phyloP scores from a whole-genome alignment of 2,797 vertebrate species.

The Euthynnus affinis region DNA sequence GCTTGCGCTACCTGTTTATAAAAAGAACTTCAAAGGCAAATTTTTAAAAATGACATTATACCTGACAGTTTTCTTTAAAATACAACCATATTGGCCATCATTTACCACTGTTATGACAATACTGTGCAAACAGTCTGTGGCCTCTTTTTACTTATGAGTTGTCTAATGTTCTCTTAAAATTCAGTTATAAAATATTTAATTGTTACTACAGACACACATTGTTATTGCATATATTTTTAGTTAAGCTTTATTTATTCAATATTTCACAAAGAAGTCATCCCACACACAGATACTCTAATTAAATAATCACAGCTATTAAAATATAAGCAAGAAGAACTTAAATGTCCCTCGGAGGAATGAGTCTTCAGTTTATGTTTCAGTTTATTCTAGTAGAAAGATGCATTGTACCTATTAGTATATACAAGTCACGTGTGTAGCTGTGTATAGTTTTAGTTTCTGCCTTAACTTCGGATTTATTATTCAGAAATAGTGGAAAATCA shows the following conservation, averaged over 20 bases:
- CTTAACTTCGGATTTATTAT: constrained; percentile 5
- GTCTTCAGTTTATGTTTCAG: constrained; percentile 24
- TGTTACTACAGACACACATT: not conserved
- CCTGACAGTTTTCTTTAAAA: not conserved
- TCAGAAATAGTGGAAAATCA: constrained; percentile 16
- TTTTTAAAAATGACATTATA: not conserved
- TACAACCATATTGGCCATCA: not conserved
- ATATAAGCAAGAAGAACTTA: constrained; percentile 9
- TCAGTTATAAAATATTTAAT: not conserved
- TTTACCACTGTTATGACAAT: not conserved
- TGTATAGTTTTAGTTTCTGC: constrained; percentile 19
- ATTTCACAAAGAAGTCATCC: constrained; percentile 10
- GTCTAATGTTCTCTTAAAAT: not conserved
- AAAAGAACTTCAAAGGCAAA: not conserved
- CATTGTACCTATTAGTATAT: not conserved
- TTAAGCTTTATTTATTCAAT: constrained; percentile 9
- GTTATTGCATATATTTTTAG: not conserved
- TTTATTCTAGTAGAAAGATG: constrained; percentile 5
- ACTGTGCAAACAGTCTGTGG: not conserved
- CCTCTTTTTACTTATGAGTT: not conserved
- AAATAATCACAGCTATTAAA: constrained; percentile 22
- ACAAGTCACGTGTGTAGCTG: constrained; percentile 5
- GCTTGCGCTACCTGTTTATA: not conserved
- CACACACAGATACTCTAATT: constrained; percentile 19
- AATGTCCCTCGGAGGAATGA: constrained; percentile 12